Evolutionary conservation across 2,888 invertebrate species (phyloP).

Genomic region (Acanthoscelides obtectus): DNA sequence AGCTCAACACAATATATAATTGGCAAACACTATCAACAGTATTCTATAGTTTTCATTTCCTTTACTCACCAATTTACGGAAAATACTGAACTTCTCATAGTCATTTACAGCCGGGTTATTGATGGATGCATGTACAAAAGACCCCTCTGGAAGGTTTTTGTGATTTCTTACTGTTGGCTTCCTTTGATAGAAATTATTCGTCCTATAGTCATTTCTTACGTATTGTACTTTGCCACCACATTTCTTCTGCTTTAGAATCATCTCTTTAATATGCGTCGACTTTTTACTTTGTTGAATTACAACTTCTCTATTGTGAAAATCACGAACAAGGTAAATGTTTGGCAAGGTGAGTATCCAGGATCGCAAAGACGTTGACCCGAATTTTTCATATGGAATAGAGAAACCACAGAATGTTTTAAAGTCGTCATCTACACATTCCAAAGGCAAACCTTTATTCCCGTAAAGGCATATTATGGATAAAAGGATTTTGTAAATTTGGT

Average conservation of each 20-base stretch:
- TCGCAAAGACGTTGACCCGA: slow-evolving; percentile 27
- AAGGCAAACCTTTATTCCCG: slow-evolving; percentile 30
- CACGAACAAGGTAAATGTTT: slow-evolving; percentile 29
- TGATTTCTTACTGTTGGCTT: slow-evolving; percentile 15
- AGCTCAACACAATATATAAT: no score
- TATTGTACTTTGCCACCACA: not conserved
- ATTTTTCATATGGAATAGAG: slow-evolving; percentile 30
- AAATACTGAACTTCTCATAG: slow-evolving; percentile 25
- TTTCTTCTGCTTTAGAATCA: slow-evolving; percentile 30
- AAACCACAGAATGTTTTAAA: slow-evolving; percentile 28
- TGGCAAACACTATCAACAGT: no score
- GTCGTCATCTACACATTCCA: slow-evolving; percentile 27
- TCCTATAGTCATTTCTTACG: not conserved
- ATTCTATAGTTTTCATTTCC: no score
- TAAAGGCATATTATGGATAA: slow-evolving; percentile 29
- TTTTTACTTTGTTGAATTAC: slow-evolving; percentile 32
- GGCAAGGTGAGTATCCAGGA: slow-evolving; percentile 32
- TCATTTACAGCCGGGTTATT: slow-evolving; percentile 23
- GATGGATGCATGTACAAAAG: slow-evolving; percentile 29
- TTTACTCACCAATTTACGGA: slow-evolving; percentile 31
- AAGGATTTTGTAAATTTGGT: slow-evolving; percentile 24
- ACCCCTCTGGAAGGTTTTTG: slow-evolving; percentile 20
- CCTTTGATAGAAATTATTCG: not conserved
- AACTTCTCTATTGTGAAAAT: slow-evolving; percentile 27
- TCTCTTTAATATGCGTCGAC: slow-evolving; percentile 29